Percentiles rank a stretch among this genome's conserved stretches.
Conservation (phyloP, 2,113 vertebrate species). For the Miniopterus natalensis region DNA sequence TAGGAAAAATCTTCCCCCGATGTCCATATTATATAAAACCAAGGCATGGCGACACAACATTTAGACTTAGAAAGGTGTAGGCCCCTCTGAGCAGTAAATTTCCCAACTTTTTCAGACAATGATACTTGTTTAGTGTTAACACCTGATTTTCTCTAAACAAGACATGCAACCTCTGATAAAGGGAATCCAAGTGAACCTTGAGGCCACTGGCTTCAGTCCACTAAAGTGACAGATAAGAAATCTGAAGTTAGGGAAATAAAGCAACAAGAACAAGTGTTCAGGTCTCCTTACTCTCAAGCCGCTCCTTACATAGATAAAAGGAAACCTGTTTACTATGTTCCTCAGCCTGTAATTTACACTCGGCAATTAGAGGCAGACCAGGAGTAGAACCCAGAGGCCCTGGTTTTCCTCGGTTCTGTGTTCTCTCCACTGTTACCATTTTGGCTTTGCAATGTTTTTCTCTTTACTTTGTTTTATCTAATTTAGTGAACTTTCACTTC, state of each 20-base stretch:
- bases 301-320: background rate
- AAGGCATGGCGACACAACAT: rapidly evolving
- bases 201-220: background rate
- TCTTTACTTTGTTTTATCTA: background rate
- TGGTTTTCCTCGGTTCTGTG: background rate
- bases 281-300: background rate
- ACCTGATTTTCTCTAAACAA: background rate
- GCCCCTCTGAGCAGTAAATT: background rate
- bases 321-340: rapidly evolving
- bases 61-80: background rate
- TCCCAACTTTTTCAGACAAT: background rate
- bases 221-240: background rate
- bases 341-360: background rate
- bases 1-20: background rate
- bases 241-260: background rate
- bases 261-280: rapidly evolving
- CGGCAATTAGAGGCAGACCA: background rate
- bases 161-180: background rate
- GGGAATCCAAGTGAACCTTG: background rate
- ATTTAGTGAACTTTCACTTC: background rate
- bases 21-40: background rate
- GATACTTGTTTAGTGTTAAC: background rate
- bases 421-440: rapidly evolving
- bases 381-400: no score
- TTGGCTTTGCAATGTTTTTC: background rate